A percentile compares a stretch with the other conserved stretches of the same genome.
phyloP scores from a whole-genome alignment of 2,113 vertebrate species.

The Elephantulus edwardii region DNA sequence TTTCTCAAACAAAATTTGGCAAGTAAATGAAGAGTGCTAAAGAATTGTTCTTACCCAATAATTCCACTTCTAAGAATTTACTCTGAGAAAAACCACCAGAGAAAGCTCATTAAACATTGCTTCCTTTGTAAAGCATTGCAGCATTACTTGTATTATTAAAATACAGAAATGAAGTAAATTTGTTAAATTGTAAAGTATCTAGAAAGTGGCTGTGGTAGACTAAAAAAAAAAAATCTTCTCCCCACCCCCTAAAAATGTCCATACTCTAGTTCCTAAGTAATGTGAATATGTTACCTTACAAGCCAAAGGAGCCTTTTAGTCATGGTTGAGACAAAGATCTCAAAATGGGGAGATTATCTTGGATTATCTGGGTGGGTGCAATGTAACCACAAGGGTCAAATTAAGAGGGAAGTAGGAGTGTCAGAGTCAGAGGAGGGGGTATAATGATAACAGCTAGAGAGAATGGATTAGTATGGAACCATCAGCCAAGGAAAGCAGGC shows the following conservation, averaged over 20 bases:
- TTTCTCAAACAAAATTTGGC: constrained; percentile 16
- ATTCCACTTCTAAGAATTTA: constrained; percentile 45
- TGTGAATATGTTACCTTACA: not conserved
- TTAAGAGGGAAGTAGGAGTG: not conserved
- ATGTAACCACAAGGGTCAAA: not conserved
- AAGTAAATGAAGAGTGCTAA: constrained; percentile 32
- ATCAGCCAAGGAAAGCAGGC: not conserved
- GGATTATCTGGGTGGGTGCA: not conserved
- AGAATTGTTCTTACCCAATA: constrained; percentile 28
- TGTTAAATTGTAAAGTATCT: constrained; percentile 10
- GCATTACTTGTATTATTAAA: not conserved
- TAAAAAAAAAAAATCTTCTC: no score
- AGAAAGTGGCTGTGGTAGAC: not conserved
- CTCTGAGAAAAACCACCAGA: not conserved
- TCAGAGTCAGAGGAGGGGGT: not conserved
- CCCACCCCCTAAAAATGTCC: not conserved
- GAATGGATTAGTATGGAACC: not conserved
- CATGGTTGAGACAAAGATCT: not conserved
- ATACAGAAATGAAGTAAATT: constrained; percentile 21
- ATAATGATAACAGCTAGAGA: not conserved
- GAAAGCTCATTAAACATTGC: constrained; percentile 28
- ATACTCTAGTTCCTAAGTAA: not conserved
- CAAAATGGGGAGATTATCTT: not conserved
- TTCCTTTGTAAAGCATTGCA: not conserved
- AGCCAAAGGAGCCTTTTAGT: not conserved